Base-by-base conservation (phyloP, 2,888 invertebrate species). In the Drosophila meridiana region DNA sequence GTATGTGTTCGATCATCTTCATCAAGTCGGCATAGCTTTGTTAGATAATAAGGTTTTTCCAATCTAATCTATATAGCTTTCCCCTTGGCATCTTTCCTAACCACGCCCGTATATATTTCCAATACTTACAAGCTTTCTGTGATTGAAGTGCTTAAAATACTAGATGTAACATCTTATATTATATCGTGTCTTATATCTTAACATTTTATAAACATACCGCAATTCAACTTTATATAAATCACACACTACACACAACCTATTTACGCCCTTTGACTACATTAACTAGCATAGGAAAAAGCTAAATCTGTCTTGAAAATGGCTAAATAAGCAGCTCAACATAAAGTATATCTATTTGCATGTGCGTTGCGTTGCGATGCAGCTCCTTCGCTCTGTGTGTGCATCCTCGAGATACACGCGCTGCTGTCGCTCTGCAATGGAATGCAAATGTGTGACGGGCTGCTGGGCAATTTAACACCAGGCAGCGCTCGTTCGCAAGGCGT, bases 391-490 rank as follows among this genome's bases (percentile, higher is more conserved):
- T 62, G 58, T 64, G 74, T 61, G 75, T 72, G 75, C 70, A 76
- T 83, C 69, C 89, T 76, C 58, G 67, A 86, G 87, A 88, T 78
- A 75, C 76, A 70, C 72, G 66, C 47, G 36, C 53, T 38, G 77
- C 52, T 52, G 36, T 20, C 34, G 11, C 52, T 52, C 34, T 62
- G 74, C 43, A 73, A 52, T 34, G 68, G 71, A 83, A 87, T 90
- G 86, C 78, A 80, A 88, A 83, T 86, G 75, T 73, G 76, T 69
- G 73, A 48, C 69, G 45, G 38, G 76, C 90, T 90, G 82, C 77
- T 76, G 84, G 87, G 89, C 90, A 89, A 90, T 90, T 90, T 89
- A 87, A 89, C 86, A 90, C 89, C 62, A 71, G 62, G 32, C 75
- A 66, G 40, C 28, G 34, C 34, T 42, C 38, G 63, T 1, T 32